A percentile compares a stretch with the other conserved stretches of the same genome.
Evolutionary conservation across 1,140 invertebrate species (phyloP).

Genomic region (Microplitis mediator): DNA sequence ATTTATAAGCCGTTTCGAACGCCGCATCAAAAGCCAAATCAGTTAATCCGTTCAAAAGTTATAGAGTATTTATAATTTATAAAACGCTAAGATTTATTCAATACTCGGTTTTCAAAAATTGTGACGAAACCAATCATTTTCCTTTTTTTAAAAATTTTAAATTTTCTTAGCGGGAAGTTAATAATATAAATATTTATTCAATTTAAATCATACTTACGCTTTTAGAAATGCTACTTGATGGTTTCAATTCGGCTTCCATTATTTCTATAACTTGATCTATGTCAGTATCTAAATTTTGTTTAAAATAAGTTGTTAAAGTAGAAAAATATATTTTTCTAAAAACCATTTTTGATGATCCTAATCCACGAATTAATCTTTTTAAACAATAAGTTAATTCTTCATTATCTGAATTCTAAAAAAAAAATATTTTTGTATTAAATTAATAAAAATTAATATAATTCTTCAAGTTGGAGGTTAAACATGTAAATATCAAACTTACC

Average conservation of each 20-base stretch:
- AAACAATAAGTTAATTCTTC: conserved; percentile 65
- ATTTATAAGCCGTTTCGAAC: too few species aligned
- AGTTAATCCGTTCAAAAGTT: too few species aligned
- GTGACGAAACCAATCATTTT: background rate
- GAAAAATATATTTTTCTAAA: conserved; percentile 64
- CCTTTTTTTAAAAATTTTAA: too few species aligned
- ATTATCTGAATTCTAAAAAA: conserved; percentile 44
- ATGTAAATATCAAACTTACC: conserved; percentile 51
- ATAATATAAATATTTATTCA: conserved; percentile 51
- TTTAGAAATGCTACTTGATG: conserved; percentile 58
- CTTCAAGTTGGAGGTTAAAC: conserved; percentile 31
- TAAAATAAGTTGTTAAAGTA: conserved; percentile 61
- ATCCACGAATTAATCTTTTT: conserved; percentile 62
- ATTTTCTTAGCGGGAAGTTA: conserved; percentile 44
- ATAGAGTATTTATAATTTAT: too few species aligned
- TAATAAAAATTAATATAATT: background rate
- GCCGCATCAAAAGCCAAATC: too few species aligned
- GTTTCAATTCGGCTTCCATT: conserved; percentile 61
- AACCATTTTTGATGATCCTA: conserved; percentile 59
- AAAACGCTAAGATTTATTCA: too few species aligned
- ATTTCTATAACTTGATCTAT: conserved; percentile 57
- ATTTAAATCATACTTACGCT: conserved; percentile 55
- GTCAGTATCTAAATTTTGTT: conserved; percentile 46
- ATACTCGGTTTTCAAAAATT: background rate
- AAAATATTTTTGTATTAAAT: conserved; percentile 16